Base-by-base conservation (phyloP, 2,888 invertebrate genomes). In the Hypselothyrea guttata region DNA sequence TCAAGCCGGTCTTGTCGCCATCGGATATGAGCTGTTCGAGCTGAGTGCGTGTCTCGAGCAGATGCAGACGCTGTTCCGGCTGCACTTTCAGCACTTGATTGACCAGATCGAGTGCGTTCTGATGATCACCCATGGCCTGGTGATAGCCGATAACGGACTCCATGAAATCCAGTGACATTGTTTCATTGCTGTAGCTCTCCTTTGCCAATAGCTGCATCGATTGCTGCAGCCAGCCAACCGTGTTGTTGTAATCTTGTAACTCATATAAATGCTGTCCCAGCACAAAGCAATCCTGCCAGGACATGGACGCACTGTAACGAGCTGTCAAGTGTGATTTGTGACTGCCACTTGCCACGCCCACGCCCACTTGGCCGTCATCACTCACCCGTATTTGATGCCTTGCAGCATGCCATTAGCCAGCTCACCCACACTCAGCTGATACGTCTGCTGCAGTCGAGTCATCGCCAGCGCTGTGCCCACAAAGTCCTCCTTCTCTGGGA, bases 221-320 rank as follows among this genome's bases (percentile, higher is more conserved):
- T 89, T 98, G 97, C 67, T 93, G 92, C 96, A 99, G 97, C 99
- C 99, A 99, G 35, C 95, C 91, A 4, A 96, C 93, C 0, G 98
- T 96, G 89, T 98, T 98, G 86, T 95, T 96, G 88, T 93, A 97
- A 90, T 99, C 98, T 8, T 94, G 95, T 72, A 95, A 93, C 7
- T 42, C 53, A 91, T 98, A 99, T 4, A 97, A 93, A 68, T 97
- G 95, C 60, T 97, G 93, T 2, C 98, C 99, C 9, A 99, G 92
- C 90, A 98, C 97, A 91, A 96, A 99, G 88, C 99, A 98, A 89
- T 99, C 99, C 58, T 95, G 95, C 40, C 97, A 97, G 88, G 93
- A 90, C 91, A 94, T 92, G 57, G 93, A 92, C 0, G 92, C 90
- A 72, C 94, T 93, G 42, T 13, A 63, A 59, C 13, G n/a, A 44